A percentile compares a stretch with the other conserved stretches of the same genome.
Evolutionary conservation across 2,797 vertebrate species (phyloP).

Genomic region (Sebastes matsubarae): DNA sequence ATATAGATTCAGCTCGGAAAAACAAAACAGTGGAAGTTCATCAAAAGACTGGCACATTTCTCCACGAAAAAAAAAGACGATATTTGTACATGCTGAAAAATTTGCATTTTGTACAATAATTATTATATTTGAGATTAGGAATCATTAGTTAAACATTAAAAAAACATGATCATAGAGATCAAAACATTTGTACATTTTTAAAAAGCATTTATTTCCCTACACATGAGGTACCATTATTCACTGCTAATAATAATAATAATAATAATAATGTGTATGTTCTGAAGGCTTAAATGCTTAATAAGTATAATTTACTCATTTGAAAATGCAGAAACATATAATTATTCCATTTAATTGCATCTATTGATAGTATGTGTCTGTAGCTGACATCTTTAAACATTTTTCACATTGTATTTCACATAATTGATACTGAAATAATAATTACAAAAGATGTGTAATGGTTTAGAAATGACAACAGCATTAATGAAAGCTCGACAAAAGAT

Average conservation of each 20-base stretch:
- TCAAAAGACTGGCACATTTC: background rate
- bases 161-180: background rate
- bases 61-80: background rate
- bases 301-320: background rate
- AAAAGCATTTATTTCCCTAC: background rate
- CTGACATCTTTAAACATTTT: background rate
- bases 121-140: background rate
- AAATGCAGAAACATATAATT: background rate
- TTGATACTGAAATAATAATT: background rate
- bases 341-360: background rate
- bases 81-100: slow-evolving; percentile 2
- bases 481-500: background rate
- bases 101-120: background rate
- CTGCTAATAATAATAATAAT: background rate
- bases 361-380: background rate
- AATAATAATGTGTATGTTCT: background rate
- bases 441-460: background rate
- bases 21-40: slow-evolving; percentile 16
- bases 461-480: background rate
- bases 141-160: background rate
- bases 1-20: slow-evolving; percentile 10
- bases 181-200: background rate
- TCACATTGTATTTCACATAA: background rate
- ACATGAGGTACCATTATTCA: background rate
- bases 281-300: background rate